Percentiles rank a stretch among this genome's conserved stretches.
phyloP scores from a whole-genome alignment of 2,888 invertebrate genomes.

The Autographa gamma region DNA sequence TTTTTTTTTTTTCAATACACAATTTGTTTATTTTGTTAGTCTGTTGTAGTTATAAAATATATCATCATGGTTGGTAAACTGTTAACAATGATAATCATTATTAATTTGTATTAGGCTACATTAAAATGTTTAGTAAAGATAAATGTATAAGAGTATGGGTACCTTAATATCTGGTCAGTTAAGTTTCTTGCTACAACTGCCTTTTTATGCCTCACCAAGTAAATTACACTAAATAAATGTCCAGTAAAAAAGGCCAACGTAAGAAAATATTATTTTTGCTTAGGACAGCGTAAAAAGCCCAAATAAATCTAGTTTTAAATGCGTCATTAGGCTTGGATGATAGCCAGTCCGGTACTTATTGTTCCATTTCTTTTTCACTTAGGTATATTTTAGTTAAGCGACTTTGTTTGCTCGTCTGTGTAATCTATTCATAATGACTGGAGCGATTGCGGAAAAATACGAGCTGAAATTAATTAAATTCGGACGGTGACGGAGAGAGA shows the following conservation, averaged over 20 bases:
- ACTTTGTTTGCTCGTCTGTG: conserved; percentile 50
- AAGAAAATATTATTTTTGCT: conserved; percentile 16
- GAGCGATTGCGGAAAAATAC: conserved; percentile 39
- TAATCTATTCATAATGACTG: conserved; percentile 60
- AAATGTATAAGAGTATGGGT: too few species aligned
- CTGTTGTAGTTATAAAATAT: too few species aligned
- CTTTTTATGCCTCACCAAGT: background rate
- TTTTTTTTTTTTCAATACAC: too few species aligned
- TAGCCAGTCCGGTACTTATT: conserved; percentile 57
- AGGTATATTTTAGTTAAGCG: conserved; percentile 45
- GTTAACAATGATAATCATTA: too few species aligned
- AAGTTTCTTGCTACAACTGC: background rate
- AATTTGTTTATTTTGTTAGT: too few species aligned
- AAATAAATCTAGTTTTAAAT: conserved; percentile 53
- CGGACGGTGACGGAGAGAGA: conserved; percentile 23
- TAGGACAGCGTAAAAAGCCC: conserved; percentile 29
- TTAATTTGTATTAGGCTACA: too few species aligned
- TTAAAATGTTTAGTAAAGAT: too few species aligned
- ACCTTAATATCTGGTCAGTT: background rate
- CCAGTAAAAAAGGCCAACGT: background rate
- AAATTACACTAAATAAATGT: background rate
- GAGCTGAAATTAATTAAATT: conserved; percentile 50
- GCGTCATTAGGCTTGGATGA: conserved; percentile 59
- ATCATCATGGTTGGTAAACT: too few species aligned
- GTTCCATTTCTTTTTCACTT: conserved; percentile 55